Conservation (phyloP, 1,140 invertebrate species). For the Scylla paramamosain region DNA sequence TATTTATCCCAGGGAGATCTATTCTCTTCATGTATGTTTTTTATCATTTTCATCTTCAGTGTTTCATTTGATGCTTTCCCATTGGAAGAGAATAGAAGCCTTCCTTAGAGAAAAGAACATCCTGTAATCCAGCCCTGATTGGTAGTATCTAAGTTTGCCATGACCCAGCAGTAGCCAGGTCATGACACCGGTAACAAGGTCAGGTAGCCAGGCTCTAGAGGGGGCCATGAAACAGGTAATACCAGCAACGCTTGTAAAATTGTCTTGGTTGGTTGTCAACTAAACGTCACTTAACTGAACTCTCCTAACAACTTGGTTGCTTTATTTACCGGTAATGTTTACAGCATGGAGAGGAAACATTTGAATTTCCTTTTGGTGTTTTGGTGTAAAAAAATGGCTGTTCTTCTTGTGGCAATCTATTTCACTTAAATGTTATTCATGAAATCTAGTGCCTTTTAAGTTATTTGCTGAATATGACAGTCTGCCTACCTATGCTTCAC, state of each 20-base stretch:
- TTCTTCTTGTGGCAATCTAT: not conserved
- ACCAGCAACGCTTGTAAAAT: not conserved
- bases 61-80: not conserved
- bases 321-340: not conserved
- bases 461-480: not conserved
- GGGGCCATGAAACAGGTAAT: conserved; percentile 60
- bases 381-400: not conserved
- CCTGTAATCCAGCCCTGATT: not conserved
- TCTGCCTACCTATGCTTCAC: not conserved
- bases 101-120: not conserved
- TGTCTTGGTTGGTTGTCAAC: no score
- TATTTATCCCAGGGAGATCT: not conserved
- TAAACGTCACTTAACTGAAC: not conserved
- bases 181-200: conserved; percentile 33
- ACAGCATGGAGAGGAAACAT: conserved; percentile 3
- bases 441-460: not conserved
- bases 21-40: not conserved
- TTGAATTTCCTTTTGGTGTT: not conserved
- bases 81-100: conserved; percentile 8
- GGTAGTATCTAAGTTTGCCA: not conserved
- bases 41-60: not conserved
- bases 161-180: conserved; percentile 47
- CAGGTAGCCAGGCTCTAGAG: conserved; percentile 68
- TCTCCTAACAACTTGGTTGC: not conserved
- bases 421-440: not conserved